Percentiles rank a stretch among this genome's conserved stretches.
Evolutionary conservation across 2,113 vertebrate species (phyloP).

Genomic region (Apodemus speciosus): DNA sequence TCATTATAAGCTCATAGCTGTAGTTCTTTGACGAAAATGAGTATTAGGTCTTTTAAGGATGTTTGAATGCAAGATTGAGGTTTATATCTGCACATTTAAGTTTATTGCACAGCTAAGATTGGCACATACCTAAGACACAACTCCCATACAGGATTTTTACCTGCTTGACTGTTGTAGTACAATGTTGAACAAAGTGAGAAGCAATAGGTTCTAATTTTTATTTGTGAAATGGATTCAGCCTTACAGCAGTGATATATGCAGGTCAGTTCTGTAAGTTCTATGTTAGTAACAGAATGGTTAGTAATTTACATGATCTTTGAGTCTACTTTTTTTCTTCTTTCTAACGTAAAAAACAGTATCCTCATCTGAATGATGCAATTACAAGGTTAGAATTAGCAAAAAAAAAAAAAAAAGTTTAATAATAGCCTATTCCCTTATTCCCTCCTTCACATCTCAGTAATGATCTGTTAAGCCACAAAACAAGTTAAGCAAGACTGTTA

Average conservation of each 20-base stretch:
- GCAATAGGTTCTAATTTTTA: conserved; percentile 50
- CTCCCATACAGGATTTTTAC: conserved; percentile 22
- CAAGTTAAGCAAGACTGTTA: conserved; percentile 62
- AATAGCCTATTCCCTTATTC: background rate
- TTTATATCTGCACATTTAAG: conserved; percentile 50
- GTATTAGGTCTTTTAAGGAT: conserved; percentile 51
- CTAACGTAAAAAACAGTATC: conserved; percentile 39
- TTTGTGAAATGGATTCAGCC: conserved; percentile 46
- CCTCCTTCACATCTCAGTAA: conserved; percentile 16
- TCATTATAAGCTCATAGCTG: conserved; percentile 26
- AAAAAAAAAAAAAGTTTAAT: conserved; percentile 29
- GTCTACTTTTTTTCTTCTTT: background rate
- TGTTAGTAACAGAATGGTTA: conserved; percentile 50
- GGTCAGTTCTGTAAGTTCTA: conserved; percentile 9
- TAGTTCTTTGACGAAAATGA: conserved; percentile 50
- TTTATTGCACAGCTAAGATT: conserved; percentile 28
- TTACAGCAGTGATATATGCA: conserved; percentile 21
- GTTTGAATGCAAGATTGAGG: conserved; percentile 23
- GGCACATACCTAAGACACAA: background rate
- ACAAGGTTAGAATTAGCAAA: conserved; percentile 43
- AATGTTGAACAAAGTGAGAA: conserved; percentile 47
- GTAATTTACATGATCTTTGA: conserved; percentile 42
- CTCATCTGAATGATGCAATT: conserved; percentile 24
- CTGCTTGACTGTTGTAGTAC: conserved; percentile 18
- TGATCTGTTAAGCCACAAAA: conserved; percentile 57